Percentiles rank a stretch among this genome's conserved stretches.
Evolutionary conservation across 2,797 vertebrate genomes (phyloP).

Genomic region (Sylvilagus floridanus): DNA sequence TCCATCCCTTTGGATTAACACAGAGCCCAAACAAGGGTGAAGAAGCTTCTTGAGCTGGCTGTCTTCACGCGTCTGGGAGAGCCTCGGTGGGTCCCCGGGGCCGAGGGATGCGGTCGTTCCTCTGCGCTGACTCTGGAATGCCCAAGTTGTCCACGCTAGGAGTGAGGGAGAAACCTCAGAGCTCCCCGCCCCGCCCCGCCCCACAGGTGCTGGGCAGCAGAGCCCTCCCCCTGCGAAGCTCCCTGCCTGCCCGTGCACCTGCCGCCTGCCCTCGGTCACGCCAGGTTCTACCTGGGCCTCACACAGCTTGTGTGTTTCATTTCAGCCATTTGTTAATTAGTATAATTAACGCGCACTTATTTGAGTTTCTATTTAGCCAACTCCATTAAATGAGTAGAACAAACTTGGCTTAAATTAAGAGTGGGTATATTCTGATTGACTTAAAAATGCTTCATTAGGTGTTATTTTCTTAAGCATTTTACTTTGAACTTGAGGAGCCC

Average conservation of each 20-base stretch:
- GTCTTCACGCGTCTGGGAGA: neutral
- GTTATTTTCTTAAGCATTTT: constrained; percentile 67
- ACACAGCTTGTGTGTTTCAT: constrained; percentile 66
- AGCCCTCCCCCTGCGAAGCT: neutral
- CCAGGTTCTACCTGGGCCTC: constrained; percentile 50
- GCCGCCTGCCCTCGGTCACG: neutral
- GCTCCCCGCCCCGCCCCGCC: neutral
- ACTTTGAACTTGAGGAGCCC: constrained; percentile 62
- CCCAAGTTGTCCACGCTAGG: neutral
- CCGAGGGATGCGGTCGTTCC: too few species aligned
- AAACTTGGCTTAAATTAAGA: constrained; percentile 75
- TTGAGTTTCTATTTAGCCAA: constrained; percentile 78
- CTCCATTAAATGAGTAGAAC: constrained; percentile 71
- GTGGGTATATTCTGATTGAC: constrained; percentile 78
- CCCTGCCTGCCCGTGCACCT: neutral
- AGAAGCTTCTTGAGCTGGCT: neutral
- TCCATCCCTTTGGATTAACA: neutral
- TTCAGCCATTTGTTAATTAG: constrained; percentile 75
- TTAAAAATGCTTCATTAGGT: constrained; percentile 75
- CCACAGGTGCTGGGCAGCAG: neutral
- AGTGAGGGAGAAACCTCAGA: neutral
- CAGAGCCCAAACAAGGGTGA: neutral
- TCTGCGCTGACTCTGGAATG: neutral
- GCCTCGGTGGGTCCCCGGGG: neutral
- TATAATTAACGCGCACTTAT: constrained; percentile 76